Conservation (phyloP, 2,888 invertebrate species). For the Miltochrista miniata region DNA sequence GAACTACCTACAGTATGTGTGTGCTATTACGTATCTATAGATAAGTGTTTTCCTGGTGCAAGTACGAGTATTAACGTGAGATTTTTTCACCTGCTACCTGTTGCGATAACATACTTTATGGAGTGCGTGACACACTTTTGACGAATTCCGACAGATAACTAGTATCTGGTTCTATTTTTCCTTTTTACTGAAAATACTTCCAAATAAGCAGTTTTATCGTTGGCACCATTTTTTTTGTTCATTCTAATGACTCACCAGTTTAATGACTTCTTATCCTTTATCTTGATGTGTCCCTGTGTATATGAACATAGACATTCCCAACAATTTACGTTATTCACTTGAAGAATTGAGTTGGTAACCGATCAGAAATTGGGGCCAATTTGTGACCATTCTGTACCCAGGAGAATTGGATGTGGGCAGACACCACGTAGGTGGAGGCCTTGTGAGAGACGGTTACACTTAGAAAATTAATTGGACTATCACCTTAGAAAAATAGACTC, state of each 20-base stretch:
- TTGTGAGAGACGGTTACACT: constrained; percentile 69
- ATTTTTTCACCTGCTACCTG: constrained; percentile 48
- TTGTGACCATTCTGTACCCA: constrained; percentile 54
- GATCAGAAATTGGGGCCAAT: constrained; percentile 63
- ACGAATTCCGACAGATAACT: constrained; percentile 53
- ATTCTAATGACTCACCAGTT: constrained; percentile 15
- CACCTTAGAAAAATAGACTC: constrained; percentile 52
- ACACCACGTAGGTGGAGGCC: constrained; percentile 76
- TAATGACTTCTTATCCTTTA: constrained; percentile 29
- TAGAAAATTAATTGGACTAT: constrained; percentile 53
- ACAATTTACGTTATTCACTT: constrained; percentile 33
- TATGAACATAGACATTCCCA: constrained; percentile 21
- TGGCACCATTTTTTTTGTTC: constrained; percentile 23
- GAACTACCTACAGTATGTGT: too few species aligned
- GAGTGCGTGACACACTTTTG: constrained; percentile 64
- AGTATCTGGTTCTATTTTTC: constrained; percentile 37
- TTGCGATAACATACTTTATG: constrained; percentile 45
- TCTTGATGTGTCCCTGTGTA: constrained; percentile 16
- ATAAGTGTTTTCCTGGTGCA: constrained; percentile 19
- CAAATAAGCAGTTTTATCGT: constrained; percentile 22
- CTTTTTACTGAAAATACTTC: constrained; percentile 29
- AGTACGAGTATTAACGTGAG: constrained; percentile 24
- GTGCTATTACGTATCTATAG: constrained; percentile 22
- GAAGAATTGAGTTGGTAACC: constrained; percentile 33
- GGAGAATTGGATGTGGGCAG: constrained; percentile 79